Evolutionary conservation across 2,113 vertebrate genomes (phyloP), one percentile per base, ranked within the genome.

Genomic region (Phrynocephalus versicolor): DNA sequence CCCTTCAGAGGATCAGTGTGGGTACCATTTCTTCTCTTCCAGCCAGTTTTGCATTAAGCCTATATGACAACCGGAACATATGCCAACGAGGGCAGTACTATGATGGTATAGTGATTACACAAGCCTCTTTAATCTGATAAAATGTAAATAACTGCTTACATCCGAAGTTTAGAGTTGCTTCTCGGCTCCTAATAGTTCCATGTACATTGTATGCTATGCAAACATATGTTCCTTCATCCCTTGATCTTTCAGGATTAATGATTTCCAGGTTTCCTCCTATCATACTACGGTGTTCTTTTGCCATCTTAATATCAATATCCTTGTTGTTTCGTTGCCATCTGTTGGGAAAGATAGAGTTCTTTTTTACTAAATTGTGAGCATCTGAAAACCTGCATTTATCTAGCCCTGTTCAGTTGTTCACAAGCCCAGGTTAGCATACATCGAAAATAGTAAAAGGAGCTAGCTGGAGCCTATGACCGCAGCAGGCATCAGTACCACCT

Each of bases 251-350:
- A 3, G 98, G 99, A 82, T 96, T 96, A 90, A 87, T 97, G 94
- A 99, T 99, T 81, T 98, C 92, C 84, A 99, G 95, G 93, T 97
- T 98, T 84, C 98, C 99, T 78, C 97, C 98, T 15, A 95, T 95
- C 95, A 98, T 96, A 85, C 95, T 97, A 94, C 98, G 99, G 80
- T 97, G 96, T 3, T 95, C 95, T 78, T 94, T 96, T 16, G 92
- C 51, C 21, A 75, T 8, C 57, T 77, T 94, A 86, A 98, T 86
- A 89, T 97, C 95, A 82, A 99, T 96, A 69, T 98, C 97, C 82
- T 88, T 93, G 74, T 96, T 95, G 89, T 98, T 96, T 92, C 97
- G 93, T 90, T 94, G 97, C 99, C 99, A 99, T 88, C 99, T 99
- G 92, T 78, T 57, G 78, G 90, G 80, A 91, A 81, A 94, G 65